Percentiles rank a stretch among this genome's conserved stretches.
phyloP scores from a whole-genome alignment of 2,113 vertebrate species.

The Colistium nudipinnis region DNA sequence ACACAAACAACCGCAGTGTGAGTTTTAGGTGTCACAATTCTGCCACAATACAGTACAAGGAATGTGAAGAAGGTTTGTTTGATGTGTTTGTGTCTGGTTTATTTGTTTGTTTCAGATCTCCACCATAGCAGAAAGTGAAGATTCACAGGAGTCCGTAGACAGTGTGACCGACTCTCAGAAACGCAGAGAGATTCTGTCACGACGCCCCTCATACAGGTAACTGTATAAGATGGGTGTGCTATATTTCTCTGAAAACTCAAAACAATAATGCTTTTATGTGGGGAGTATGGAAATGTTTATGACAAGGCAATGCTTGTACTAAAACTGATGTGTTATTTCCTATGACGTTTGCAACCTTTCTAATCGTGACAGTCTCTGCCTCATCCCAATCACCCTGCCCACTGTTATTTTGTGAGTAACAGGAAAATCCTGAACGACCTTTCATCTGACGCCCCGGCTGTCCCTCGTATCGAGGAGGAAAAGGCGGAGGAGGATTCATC shows the following conservation, averaged over 20 bases:
- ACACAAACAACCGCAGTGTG: not conserved
- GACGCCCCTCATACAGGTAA: constrained; percentile 96
- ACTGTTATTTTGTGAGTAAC: constrained; percentile 41
- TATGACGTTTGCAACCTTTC: not conserved
- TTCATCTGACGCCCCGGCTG: constrained; percentile 94
- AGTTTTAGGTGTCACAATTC: not conserved
- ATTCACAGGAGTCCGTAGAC: constrained; percentile 98
- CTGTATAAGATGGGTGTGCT: not conserved
- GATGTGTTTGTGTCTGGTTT: not conserved
- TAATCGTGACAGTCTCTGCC: no score
- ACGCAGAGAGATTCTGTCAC: constrained; percentile 95
- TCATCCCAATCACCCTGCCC: no score
- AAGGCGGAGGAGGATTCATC: constrained; percentile 93
- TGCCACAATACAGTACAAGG: not conserved
- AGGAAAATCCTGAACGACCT: constrained; percentile 99
- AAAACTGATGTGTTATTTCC: not conserved
- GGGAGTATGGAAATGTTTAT: not conserved
- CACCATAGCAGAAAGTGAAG: constrained; percentile 97
- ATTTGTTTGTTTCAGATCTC: constrained; percentile 86
- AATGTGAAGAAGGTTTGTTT: not conserved
- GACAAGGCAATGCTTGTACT: no score
- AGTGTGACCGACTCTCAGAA: constrained; percentile 98
- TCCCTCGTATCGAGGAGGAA: constrained; percentile 97
- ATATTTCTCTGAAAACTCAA: not conserved
- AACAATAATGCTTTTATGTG: not conserved